Base-by-base conservation (phyloP, 2,888 invertebrate genomes). In the Gymnoscelis rufifasciata region DNA sequence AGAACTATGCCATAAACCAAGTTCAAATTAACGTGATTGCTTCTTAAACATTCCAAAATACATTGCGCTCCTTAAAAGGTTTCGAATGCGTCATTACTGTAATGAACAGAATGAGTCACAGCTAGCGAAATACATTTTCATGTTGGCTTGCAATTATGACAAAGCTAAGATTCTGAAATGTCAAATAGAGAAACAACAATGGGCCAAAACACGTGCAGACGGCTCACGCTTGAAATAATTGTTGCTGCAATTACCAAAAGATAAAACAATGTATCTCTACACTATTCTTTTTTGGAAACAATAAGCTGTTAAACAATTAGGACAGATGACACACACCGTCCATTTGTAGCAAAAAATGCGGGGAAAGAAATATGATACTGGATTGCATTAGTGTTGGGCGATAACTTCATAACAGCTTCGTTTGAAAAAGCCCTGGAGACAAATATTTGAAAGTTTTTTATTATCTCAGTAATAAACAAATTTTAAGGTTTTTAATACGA, bases 231-330 rank as follows among this genome's bases (percentile, higher is more conserved):
- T 52, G 52, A 59, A 64, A 54, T 61, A 60, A 64, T 60, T 60
- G 52, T 57, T 46, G 54, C 47, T 57, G 47, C 54, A 60, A 54
- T 46, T 27, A 40, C 26, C 38, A 47, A 59, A 57, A 59, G 51
- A 55, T 43, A 33, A 56, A 38, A 50, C 52, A 47, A 42, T 50
- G 52, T 56, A 59, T 59, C 57, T 38, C 42, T 42, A 54, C 54
- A 44, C 38, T 44, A 43, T 54, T 51, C 47, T 41, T 51, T 62
- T 62, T 62, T 64, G 56, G 57, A 64, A 68, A 73, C 66, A 70
- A 71, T 66, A 68, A 70, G 68, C 73, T 77, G 74, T 78, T 71
- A 78, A 71, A 77, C 74, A 80, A 83, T 82, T 77, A 77, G 76
- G 74, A 74, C 74, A 67, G 74, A 80, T 71, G 80, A 77, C 74